Percentiles rank a stretch among this genome's conserved stretches.
Conservation (phyloP, 2,113 vertebrate species). For the Daboia siamensis region DNA sequence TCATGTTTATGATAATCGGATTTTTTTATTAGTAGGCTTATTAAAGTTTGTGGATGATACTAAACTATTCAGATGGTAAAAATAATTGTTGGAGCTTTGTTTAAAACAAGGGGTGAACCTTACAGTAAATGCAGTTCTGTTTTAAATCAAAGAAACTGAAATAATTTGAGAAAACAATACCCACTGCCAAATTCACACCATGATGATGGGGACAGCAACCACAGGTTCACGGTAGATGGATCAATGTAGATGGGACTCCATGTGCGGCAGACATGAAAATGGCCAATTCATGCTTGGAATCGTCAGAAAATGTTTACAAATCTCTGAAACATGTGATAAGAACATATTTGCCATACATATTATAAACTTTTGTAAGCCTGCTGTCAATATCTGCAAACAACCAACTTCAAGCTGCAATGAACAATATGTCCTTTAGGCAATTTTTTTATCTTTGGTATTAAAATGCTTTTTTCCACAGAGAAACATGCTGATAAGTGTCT, state of each 20-base stretch:
- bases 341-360: background rate
- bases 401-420: background rate
- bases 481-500: background rate
- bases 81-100: background rate
- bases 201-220: background rate
- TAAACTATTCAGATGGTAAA: background rate
- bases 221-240: background rate
- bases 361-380: background rate
- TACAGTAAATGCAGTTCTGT: background rate
- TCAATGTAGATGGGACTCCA: background rate
- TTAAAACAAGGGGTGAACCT: background rate
- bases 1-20: background rate
- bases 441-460: background rate
- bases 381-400: background rate
- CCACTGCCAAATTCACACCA: background rate
- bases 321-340: background rate
- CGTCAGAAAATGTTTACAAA: background rate
- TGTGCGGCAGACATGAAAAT: background rate
- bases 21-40: background rate
- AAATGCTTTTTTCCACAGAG: background rate
- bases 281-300: background rate
- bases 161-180: background rate
- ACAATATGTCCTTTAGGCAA: background rate
- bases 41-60: background rate
- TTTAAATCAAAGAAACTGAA: background rate